Evolutionary conservation across 2,888 invertebrate species (phyloP).

Genomic region (Lycaena phlaeas): DNA sequence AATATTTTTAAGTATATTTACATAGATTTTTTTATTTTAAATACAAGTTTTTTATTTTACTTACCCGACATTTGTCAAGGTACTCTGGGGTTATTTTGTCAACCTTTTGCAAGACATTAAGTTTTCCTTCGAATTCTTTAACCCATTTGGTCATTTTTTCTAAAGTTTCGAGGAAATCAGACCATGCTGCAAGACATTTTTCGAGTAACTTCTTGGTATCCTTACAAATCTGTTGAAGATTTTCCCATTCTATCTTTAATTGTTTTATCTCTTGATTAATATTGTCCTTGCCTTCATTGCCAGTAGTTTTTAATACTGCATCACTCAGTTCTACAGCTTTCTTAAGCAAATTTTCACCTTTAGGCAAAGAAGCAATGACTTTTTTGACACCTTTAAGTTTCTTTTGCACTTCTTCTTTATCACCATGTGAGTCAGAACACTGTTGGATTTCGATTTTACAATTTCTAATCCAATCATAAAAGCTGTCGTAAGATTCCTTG

Average conservation of each 20-base stretch:
- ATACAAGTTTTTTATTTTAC: conserved; percentile 24
- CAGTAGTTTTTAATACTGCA: conserved; percentile 82
- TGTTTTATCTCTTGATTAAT: conserved; percentile 88
- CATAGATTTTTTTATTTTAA: background rate
- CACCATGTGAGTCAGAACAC: conserved; percentile 90
- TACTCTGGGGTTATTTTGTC: conserved; percentile 86
- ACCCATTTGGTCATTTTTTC: conserved; percentile 84
- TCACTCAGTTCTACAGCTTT: conserved; percentile 83
- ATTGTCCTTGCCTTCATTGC: conserved; percentile 86
- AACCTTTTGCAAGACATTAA: conserved; percentile 77
- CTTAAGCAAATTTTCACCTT: conserved; percentile 81
- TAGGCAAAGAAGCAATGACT: conserved; percentile 77
- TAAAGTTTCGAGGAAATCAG: conserved; percentile 81
- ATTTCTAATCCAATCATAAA: conserved; percentile 88
- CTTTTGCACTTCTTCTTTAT: conserved; percentile 82
- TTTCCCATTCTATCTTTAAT: conserved; percentile 86
- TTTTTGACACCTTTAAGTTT: conserved; percentile 83
- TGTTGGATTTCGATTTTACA: conserved; percentile 87
- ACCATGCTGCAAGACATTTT: conserved; percentile 86
- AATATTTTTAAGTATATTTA: background rate
- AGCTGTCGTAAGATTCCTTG: conserved; percentile 85
- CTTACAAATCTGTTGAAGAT: conserved; percentile 81
- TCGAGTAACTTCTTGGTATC: conserved; percentile 83
- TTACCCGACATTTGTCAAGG: conserved; percentile 81
- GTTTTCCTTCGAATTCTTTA: conserved; percentile 77